Evolutionary conservation across 1,140 invertebrate species (phyloP).

Genomic region (Caenorhabditis latens): DNA sequence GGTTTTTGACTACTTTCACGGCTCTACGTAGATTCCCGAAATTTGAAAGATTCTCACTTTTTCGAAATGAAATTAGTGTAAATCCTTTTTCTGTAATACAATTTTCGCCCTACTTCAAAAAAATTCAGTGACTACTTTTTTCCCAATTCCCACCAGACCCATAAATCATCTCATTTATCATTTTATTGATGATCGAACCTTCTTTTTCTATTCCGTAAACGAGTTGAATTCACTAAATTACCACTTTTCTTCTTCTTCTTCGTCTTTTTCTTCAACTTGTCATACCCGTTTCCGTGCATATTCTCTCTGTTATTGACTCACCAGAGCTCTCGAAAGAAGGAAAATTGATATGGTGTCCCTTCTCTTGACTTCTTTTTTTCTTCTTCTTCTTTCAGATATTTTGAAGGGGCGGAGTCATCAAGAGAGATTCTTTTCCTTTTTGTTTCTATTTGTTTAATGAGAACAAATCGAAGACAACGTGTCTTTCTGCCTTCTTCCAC

Average conservation of each 20-base stretch:
- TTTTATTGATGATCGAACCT: no score
- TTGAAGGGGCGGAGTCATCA: background rate
- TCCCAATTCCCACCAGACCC: no score
- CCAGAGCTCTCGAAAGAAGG: background rate
- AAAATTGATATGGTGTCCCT: slow-evolving; percentile 33
- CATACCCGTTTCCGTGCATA: slow-evolving; percentile 37
- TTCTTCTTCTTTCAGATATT: slow-evolving; percentile 14
- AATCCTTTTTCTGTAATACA: no score
- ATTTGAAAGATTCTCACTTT: no score
- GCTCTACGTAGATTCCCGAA: no score
- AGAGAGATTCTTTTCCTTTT: background rate
- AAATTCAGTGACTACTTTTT: no score
- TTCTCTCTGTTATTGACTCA: slow-evolving; percentile 37
- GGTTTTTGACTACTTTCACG: no score
- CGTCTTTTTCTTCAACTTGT: slow-evolving; percentile 18
- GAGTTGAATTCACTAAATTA: slow-evolving; percentile 3
- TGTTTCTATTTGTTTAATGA: slow-evolving; percentile 41
- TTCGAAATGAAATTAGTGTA: no score
- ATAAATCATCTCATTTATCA: no score
- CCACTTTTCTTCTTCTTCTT: background rate
- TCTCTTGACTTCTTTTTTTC: background rate
- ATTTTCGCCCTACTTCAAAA: no score
- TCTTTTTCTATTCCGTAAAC: background rate
- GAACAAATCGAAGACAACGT: slow-evolving; percentile 45
- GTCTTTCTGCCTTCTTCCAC: slow-evolving; percentile 23